These are phyloP conservation scores for Hydrophis major DNA, from an alignment of 2,797 vertebrate species.

Conservation along the genomic window DNA sequence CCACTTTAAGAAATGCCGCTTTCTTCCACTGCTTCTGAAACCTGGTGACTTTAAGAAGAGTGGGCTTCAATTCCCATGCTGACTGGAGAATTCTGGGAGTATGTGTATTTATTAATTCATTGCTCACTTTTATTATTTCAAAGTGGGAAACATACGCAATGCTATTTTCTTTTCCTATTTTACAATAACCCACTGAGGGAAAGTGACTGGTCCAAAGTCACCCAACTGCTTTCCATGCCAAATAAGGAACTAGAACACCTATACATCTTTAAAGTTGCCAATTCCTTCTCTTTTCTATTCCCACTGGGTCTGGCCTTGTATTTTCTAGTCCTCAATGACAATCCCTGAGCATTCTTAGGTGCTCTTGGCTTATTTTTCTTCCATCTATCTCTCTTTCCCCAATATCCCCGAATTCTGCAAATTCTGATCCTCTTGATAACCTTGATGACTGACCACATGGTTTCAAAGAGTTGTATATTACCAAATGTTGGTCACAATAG, in stretches of 20 bases:
- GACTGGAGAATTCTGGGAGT: background rate
- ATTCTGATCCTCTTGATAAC: background rate
- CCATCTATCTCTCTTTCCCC: background rate
- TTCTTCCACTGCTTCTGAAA: background rate
- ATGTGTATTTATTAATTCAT: too few species aligned
- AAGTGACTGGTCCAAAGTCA: background rate
- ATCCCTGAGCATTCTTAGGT: background rate
- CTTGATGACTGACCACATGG: background rate
- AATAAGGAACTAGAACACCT: too few species aligned
- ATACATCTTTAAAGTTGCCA: background rate
- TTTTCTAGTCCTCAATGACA: background rate
- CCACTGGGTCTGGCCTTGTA: background rate
- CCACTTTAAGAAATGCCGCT: background rate
- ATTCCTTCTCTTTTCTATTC: background rate
- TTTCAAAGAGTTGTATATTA: background rate
- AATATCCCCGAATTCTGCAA: background rate
- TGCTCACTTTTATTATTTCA: background rate
- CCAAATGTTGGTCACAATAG: background rate
- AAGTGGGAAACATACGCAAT: background rate
- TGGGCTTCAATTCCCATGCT: background rate
- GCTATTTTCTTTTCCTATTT: background rate
- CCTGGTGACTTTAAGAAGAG: background rate
- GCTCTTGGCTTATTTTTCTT: background rate
- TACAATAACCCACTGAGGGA: background rate
- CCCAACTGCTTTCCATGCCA: background rate